A percentile compares a stretch with the other conserved stretches of the same genome.
phyloP scores from a whole-genome alignment of 2,888 invertebrate species.

The Anoncus sp. region DNA sequence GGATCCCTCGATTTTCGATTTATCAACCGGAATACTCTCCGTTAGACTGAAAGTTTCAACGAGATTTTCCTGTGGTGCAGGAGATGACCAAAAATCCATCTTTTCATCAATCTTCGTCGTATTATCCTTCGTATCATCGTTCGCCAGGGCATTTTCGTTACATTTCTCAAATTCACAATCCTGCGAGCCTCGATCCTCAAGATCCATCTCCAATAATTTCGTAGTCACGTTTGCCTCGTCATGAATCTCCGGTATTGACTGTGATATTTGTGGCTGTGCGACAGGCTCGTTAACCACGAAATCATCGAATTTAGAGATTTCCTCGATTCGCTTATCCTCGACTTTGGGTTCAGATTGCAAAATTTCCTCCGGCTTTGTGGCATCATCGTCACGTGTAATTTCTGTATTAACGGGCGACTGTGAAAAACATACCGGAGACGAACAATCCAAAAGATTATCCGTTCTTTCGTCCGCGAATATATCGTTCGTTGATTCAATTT shows the following conservation, averaged over 20 bases:
- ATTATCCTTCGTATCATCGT: not conserved
- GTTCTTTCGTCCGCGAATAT: slow-evolving; percentile 45
- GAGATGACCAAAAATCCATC: slow-evolving; percentile 1
- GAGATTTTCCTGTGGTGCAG: not conserved
- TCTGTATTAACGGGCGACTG: not conserved
- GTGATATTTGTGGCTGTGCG: not conserved
- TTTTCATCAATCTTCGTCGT: not conserved
- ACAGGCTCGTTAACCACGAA: not conserved
- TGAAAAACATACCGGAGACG: slow-evolving; percentile 24
- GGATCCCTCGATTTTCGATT: slow-evolving; percentile 11
- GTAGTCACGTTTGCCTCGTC: slow-evolving; percentile 30
- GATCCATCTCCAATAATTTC: slow-evolving; percentile 55
- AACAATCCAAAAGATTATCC: slow-evolving; percentile 48
- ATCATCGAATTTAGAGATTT: not conserved
- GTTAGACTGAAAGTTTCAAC: not conserved
- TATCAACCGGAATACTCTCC: slow-evolving; percentile 19
- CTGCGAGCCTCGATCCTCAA: slow-evolving; percentile 61
- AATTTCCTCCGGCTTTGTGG: not conserved
- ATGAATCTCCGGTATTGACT: not conserved
- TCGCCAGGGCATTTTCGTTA: slow-evolving; percentile 36
- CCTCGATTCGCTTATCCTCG: not conserved
- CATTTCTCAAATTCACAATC: slow-evolving; percentile 57
- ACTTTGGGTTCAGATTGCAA: not conserved
- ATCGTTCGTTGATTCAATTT: slow-evolving; percentile 25
- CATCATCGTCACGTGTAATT: not conserved